A percentile compares a stretch with the other conserved stretches of the same genome.
Evolutionary conservation across 1,140 invertebrate species (phyloP).

Genomic region (Mactra quadrangularis): DNA sequence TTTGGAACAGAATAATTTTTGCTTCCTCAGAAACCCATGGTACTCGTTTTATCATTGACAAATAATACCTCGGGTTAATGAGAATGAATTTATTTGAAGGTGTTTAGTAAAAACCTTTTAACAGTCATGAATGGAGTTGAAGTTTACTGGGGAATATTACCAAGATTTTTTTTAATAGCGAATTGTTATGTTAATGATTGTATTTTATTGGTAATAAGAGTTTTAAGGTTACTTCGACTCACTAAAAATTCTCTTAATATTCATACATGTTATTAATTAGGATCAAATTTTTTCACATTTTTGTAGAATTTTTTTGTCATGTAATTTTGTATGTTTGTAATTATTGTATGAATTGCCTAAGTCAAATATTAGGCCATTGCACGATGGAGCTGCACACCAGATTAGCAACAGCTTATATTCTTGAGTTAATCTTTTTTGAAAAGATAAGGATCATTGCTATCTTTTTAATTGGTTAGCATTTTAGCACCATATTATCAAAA

Average conservation of each 20-base stretch:
- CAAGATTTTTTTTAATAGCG: too few relatives aligned
- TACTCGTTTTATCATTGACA: too few relatives aligned
- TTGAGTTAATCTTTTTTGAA: background rate
- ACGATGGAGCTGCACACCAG: slow-evolving; percentile 56
- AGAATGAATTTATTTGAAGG: too few relatives aligned
- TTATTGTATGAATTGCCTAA: too few relatives aligned
- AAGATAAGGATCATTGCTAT: background rate
- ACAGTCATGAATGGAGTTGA: too few relatives aligned
- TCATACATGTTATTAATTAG: background rate
- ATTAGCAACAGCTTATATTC: background rate
- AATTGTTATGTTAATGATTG: too few relatives aligned
- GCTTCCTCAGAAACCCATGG: too few relatives aligned
- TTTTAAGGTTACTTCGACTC: background rate
- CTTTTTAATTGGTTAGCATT: background rate
- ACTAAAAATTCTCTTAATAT: background rate
- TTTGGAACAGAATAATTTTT: too few relatives aligned
- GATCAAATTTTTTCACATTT: background rate
- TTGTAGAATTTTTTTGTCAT: background rate
- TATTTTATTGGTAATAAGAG: too few relatives aligned
- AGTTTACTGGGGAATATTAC: too few relatives aligned
- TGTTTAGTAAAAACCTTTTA: too few relatives aligned
- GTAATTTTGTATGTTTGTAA: background rate
- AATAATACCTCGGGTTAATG: too few relatives aligned
- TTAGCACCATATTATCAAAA: background rate
- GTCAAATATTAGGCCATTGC: slow-evolving; percentile 52